Percentiles rank a stretch among this genome's conserved stretches.
Conservation (phyloP, 2,888 invertebrate species). For the Adelphocoris suturalis region DNA sequence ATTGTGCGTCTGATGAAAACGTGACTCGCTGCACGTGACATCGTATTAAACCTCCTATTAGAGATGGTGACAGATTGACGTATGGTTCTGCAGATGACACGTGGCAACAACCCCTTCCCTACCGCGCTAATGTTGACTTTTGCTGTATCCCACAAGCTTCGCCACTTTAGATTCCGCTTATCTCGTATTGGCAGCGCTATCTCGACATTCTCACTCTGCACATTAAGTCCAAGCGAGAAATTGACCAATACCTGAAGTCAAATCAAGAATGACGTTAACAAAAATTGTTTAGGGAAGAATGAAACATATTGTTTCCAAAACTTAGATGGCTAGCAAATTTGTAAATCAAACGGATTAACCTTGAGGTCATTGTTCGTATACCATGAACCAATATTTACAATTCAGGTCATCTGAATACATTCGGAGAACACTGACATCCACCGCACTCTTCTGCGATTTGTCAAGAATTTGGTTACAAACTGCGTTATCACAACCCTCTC, state of each 20-base stretch:
- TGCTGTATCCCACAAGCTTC: constrained; percentile 16
- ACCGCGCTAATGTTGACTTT: not conserved
- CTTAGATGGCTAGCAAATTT: not conserved
- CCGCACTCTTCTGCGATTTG: too few species aligned
- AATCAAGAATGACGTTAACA: too few species aligned
- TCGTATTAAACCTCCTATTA: not conserved
- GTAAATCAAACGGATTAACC: not conserved
- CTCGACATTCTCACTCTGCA: not conserved
- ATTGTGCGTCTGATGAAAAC: not conserved
- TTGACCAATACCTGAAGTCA: not conserved
- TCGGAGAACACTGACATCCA: too few species aligned
- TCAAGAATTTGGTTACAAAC: too few species aligned
- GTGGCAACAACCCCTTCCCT: not conserved
- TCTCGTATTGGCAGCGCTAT: not conserved
- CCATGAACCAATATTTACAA: too few species aligned
- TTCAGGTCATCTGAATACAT: too few species aligned
- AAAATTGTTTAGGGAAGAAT: too few species aligned
- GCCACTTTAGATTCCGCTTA: constrained; percentile 3
- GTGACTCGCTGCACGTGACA: not conserved
- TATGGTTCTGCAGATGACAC: not conserved
- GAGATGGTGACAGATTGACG: constrained; percentile 1
- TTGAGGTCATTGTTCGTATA: too few species aligned
- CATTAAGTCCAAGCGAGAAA: not conserved
- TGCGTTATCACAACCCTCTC: too few species aligned
- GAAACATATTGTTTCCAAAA: too few species aligned